Base-by-base conservation (phyloP, 2,113 vertebrate genomes). In the Periophthalmus modestus region DNA sequence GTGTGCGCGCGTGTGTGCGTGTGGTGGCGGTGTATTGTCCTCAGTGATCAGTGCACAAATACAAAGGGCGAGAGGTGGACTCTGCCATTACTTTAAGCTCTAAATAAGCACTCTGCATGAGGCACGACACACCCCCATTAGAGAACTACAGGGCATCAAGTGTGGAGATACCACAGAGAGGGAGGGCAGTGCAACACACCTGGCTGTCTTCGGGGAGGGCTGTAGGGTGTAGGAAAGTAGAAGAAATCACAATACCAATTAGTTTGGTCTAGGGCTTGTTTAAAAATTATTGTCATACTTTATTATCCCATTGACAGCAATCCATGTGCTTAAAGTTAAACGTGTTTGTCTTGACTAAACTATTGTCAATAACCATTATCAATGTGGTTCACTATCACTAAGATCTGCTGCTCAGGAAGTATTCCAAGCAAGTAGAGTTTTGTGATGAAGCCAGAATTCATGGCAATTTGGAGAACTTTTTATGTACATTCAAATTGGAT, bases 21-120 rank as follows among this genome's bases (percentile, higher is more conserved):
- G n/a, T n/a, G n/a, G n/a, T n/a, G 36, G 36, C 0, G 9, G 36
- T 2, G 36, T 79, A 89, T 91, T 92, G 89, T 90, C 81, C 88
- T 77, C 85, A 19, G 62, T 81, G 89, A 87, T 90, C 87, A 69
- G 63, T 47, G 76, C 71, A 76, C 72, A 78, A 78, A 80, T 85
- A 91, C 88, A 90, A 90, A 90, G 78, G 78, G 68, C 82, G 80
- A 81, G 75, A 85, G 89, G 90, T 88, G 81, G 90, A 79, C 75
- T 71, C 67, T 54, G 33, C 82, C 82, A 91, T 91, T 89, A 91
- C 82, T 86, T 87, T 88, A 89, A 89, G 87, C 83, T 83, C 86
- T 89, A 90, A 92, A 91, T 88, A 89, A 90, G 79, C 11, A 52
- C 83, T 77, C 85, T 34, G 75, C 86, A 81, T 79, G 82, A 73